Evolutionary conservation across 2,888 invertebrate genomes (phyloP), one percentile per base, ranked within the genome.

Genomic region (Ferrisia virgata): DNA sequence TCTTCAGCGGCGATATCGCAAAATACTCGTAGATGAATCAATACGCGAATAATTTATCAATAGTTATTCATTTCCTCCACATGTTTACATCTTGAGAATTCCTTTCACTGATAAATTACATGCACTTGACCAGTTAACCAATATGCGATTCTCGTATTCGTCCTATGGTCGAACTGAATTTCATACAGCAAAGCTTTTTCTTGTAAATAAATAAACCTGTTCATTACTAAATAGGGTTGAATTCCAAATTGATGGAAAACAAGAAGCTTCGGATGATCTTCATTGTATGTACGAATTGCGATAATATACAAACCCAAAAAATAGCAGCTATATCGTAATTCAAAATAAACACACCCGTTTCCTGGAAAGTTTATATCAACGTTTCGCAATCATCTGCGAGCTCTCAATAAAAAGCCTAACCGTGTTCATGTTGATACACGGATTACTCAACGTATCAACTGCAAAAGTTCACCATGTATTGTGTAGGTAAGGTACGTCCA

Each of bases 341-440:
- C 47, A 47, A 18, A 47, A 47, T 47, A 18, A 47, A 47, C 47
- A 47, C n/a, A 47, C 47, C 18, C 4, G 47, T 47, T 18, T 47
- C 3, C 47, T 47, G 47, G 5, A 47, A 47, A 47, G 18, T 18
- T 47, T 18, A 11, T 11, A 28, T 22, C n/a, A 64, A 28, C 25
- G 58, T 64, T 64, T 11, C 25, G n/a, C 58, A 28, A 64, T 64
- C 28, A 64, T 64, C 58, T 28, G 58, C 28, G 28, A 64, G 13
- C 58, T 64, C 28, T 64, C 58, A 64, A 64, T 64, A 28, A 64
- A 64, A 64, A 64, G 58, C 58, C 28, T 64, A 64, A 64, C 58
- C 58, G 58, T 64, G 58, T 64, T 64, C 58, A 64, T 28, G 58
- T 64, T 64, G 58, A 64, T 64, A 64, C 28, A 64, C 58, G 28